Conservation (phyloP, 2,113 vertebrate species). For the Phrynosoma platyrhinos region DNA sequence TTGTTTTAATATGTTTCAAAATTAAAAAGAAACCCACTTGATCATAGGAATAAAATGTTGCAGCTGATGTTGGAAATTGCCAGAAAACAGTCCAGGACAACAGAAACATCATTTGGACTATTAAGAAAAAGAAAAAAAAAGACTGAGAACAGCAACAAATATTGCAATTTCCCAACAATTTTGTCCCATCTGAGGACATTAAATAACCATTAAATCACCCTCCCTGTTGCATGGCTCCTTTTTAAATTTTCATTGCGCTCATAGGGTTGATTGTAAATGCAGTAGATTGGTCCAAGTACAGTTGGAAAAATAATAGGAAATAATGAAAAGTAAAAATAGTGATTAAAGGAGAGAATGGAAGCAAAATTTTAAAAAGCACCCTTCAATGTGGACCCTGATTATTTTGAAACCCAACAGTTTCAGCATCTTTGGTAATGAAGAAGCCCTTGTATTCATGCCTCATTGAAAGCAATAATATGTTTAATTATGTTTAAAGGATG, state of each 20-base stretch:
- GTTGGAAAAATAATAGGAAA: neutral
- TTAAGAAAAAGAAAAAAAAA: too few relatives aligned
- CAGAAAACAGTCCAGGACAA: too few relatives aligned
- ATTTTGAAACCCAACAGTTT: neutral
- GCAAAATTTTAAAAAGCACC: neutral
- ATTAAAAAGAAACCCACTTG: too few relatives aligned
- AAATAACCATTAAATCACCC: neutral
- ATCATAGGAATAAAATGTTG: too few relatives aligned
- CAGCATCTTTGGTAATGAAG: neutral
- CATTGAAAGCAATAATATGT: neutral
- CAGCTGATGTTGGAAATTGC: too few relatives aligned
- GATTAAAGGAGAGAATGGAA: neutral
- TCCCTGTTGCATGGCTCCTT: neutral
- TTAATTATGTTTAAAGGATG: constrained; percentile 10
- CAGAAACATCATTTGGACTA: too few relatives aligned
- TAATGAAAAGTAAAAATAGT: neutral
- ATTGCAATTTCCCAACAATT: too few relatives aligned
- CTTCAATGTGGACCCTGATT: neutral
- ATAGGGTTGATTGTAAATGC: neutral
- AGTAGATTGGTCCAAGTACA: neutral
- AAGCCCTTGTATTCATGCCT: neutral
- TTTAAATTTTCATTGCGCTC: neutral
- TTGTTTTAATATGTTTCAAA: too few relatives aligned
- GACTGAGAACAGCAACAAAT: too few relatives aligned
- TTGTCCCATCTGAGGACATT: neutral